A percentile compares a stretch with the other conserved stretches of the same genome.
Evolutionary conservation across 2,888 invertebrate species (phyloP).

Genomic region (Drosophila ustulata): DNA sequence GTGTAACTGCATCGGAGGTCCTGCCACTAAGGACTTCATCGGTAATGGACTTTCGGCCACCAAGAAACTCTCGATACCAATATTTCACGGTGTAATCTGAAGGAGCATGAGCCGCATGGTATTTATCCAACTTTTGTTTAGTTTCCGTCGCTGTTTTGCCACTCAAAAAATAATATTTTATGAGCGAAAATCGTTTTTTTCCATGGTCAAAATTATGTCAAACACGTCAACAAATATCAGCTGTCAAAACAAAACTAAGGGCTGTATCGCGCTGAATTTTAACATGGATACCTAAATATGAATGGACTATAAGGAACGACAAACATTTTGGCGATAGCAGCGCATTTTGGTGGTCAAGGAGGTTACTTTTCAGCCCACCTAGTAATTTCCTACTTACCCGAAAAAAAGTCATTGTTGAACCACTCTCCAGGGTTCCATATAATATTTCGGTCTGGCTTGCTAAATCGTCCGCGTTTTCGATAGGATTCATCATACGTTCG

Average conservation of each 20-base stretch:
- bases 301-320: not conserved
- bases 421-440: conserved; percentile 93
- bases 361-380: too few species aligned
- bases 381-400: conserved; percentile 86
- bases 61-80: too few species aligned
- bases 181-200: not conserved
- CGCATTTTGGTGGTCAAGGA: too few species aligned
- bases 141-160: too few species aligned
- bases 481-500: conserved; percentile 94
- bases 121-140: not conserved
- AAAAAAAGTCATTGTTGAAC: conserved; percentile 96
- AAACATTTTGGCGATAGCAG: too few species aligned
- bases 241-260: not conserved
- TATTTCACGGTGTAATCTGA: not conserved
- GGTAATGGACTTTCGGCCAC: too few species aligned
- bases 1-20: too few species aligned
- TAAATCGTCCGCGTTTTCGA: conserved; percentile 93
- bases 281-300: not conserved
- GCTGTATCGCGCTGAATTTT: not conserved
- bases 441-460: conserved; percentile 93
- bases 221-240: not conserved
- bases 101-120: not conserved
- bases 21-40: too few species aligned
- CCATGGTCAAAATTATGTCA: not conserved
- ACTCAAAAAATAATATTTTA: too few species aligned